These are phyloP conservation scores for Hoplostethus atlanticus DNA, from an alignment of 2,797 vertebrate genomes.

Conservation along the genomic window DNA sequence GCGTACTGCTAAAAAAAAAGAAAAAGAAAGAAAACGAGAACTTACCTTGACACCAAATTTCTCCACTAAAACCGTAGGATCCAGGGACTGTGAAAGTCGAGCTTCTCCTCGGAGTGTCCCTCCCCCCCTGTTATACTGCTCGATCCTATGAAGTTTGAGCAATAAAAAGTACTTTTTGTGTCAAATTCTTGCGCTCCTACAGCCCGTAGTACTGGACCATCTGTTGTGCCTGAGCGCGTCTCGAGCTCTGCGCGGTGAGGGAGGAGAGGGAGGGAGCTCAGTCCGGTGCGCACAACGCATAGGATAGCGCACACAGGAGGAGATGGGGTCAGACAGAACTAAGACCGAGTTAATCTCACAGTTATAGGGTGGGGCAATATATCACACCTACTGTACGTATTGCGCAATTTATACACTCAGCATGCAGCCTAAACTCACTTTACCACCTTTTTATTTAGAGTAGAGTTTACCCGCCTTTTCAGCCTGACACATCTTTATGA, in stretches of 20 bases:
- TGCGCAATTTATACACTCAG: neutral
- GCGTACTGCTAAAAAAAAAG: neutral
- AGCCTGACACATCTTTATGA: no score
- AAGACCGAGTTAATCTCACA: neutral
- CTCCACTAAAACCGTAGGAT: slow-evolving; percentile 63
- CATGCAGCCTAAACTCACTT: no score
- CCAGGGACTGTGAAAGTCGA: slow-evolving; percentile 63
- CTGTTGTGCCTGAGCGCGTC: slow-evolving; percentile 76
- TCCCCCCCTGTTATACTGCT: slow-evolving; percentile 13
- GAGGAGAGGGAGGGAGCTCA: slow-evolving; percentile 4
- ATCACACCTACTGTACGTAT: neutral
- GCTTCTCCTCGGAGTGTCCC: slow-evolving; percentile 48
- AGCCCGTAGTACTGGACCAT: slow-evolving; percentile 73
- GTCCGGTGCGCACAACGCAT: slow-evolving; percentile 44
- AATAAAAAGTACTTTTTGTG: slow-evolving; percentile 65
- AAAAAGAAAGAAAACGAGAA: slow-evolving; percentile 29
- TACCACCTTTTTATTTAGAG: no score
- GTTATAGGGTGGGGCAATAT: neutral
- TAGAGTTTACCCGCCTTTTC: no score
- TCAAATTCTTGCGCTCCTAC: slow-evolving; percentile 69
- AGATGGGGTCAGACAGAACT: slow-evolving; percentile 24
- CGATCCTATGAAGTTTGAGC: slow-evolving; percentile 59
- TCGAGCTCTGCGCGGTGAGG: slow-evolving; percentile 60
- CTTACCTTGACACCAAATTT: slow-evolving; percentile 79
- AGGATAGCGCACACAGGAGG: slow-evolving; percentile 36